Conservation (phyloP, 1,140 invertebrate genomes). For the Venturia canescens region DNA sequence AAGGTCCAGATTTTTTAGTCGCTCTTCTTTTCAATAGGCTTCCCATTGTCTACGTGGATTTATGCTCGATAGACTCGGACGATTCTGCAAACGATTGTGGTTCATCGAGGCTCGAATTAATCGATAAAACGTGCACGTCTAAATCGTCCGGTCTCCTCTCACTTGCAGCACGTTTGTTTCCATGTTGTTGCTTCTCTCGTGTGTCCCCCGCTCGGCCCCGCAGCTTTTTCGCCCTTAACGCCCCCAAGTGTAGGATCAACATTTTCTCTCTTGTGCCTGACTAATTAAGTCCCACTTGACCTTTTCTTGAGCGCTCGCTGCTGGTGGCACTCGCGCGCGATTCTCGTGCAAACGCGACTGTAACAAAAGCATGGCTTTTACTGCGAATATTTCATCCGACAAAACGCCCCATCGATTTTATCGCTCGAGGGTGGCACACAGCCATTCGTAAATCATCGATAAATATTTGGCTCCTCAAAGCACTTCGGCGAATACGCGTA, state of each 20-base stretch:
- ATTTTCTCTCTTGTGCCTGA: slow-evolving; percentile 41
- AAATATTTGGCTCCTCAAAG: background rate
- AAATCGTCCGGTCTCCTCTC: background rate
- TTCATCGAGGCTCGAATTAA: slow-evolving; percentile 26
- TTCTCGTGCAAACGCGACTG: background rate
- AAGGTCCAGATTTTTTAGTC: slow-evolving; percentile 19
- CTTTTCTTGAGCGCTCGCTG: slow-evolving; percentile 38
- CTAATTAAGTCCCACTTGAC: slow-evolving; percentile 45
- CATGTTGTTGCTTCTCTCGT: slow-evolving; percentile 14
- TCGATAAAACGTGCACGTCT: slow-evolving; percentile 22
- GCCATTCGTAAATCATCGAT: background rate
- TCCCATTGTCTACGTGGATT: background rate
- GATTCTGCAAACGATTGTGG: slow-evolving; percentile 9
- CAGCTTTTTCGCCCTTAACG: slow-evolving; percentile 5
- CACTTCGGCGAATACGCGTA: too few relatives aligned
- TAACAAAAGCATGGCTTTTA: slow-evolving; percentile 2
- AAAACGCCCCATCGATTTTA: slow-evolving; percentile 8
- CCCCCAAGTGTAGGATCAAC: slow-evolving; percentile 31
- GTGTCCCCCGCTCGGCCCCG: background rate
- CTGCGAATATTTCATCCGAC: slow-evolving; percentile 4
- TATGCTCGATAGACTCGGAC: slow-evolving; percentile 2
- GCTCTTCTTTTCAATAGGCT: background rate
- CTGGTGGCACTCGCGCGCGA: background rate
- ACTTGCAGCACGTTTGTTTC: background rate
- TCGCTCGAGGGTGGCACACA: background rate